Conservation (phyloP, 1,140 invertebrate genomes). For the Neocloeon triangulifer region DNA sequence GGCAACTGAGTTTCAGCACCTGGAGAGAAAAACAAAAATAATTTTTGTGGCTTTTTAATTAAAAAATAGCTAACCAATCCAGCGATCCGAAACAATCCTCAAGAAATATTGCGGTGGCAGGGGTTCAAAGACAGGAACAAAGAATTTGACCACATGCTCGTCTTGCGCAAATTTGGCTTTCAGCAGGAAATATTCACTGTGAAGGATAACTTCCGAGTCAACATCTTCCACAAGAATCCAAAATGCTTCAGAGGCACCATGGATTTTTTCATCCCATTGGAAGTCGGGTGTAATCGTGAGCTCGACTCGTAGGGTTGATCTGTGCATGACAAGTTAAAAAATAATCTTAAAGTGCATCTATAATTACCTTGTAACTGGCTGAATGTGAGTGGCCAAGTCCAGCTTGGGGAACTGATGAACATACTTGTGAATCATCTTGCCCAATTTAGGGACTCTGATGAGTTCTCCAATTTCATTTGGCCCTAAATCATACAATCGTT, state of each 20-base stretch:
- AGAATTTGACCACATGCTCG: slow-evolving; percentile 94
- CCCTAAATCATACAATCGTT: slow-evolving; percentile 79
- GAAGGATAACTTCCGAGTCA: slow-evolving; percentile 84
- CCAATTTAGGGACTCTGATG: slow-evolving; percentile 84
- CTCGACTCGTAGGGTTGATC: slow-evolving; percentile 84
- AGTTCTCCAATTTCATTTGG: slow-evolving; percentile 96
- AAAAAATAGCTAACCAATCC: no score
- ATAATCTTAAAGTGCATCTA: background rate
- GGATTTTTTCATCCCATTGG: slow-evolving; percentile 96
- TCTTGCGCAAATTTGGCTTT: slow-evolving; percentile 88
- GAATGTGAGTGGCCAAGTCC: slow-evolving; percentile 85
- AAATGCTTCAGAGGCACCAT: slow-evolving; percentile 90
- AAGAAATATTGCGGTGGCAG: slow-evolving; percentile 96
- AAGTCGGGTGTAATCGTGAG: slow-evolving; percentile 98
- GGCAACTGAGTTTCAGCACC: slow-evolving; percentile 89
- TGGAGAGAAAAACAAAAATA: no score
- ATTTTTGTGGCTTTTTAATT: no score
- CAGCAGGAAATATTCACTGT: slow-evolving; percentile 93
- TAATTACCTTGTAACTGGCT: slow-evolving; percentile 74
- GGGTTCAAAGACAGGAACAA: slow-evolving; percentile 96
- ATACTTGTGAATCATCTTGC: slow-evolving; percentile 94
- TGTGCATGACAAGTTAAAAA: slow-evolving; percentile 3
- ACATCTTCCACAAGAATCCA: slow-evolving; percentile 99
- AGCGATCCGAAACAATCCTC: slow-evolving; percentile 29
- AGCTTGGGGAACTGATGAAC: slow-evolving; percentile 94